A percentile compares a stretch with the other conserved stretches of the same genome.
Conservation (phyloP, 1,140 invertebrate species). For the Drosophila carrolli region DNA sequence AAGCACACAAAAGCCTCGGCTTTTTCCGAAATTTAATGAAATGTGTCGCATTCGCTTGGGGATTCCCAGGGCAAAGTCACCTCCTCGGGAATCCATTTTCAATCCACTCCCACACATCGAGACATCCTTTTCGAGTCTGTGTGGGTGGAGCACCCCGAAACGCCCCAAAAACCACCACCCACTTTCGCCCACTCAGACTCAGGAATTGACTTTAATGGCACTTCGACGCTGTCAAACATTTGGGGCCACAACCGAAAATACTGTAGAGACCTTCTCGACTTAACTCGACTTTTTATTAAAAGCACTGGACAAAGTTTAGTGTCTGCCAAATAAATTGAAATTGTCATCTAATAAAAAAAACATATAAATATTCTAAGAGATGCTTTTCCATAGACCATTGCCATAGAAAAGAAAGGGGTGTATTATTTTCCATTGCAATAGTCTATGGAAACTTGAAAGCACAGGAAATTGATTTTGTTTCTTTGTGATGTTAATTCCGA, state of each 20-base stretch:
- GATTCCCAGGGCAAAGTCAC: neutral
- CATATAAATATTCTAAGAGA: conserved; percentile 2
- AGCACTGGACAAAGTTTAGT: conserved; percentile 10
- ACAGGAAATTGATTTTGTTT: too few relatives aligned
- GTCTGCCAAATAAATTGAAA: conserved; percentile 4
- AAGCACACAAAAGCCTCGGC: neutral
- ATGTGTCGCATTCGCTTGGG: conserved; percentile 16
- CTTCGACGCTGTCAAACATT: conserved; percentile 48
- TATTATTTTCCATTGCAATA: neutral
- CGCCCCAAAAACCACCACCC: neutral
- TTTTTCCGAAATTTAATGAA: conserved; percentile 32
- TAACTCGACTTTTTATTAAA: conserved; percentile 10
- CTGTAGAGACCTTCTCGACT: neutral
- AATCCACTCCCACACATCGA: conserved; percentile 1
- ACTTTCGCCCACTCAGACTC: conserved; percentile 2
- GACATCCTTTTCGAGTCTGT: neutral
- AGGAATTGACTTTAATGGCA: conserved; percentile 49
- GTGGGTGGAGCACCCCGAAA: neutral
- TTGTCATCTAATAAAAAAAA: neutral
- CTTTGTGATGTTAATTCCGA: too few relatives aligned
- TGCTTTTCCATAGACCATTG: neutral
- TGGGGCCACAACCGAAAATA: conserved; percentile 9
- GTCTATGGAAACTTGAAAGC: neutral
- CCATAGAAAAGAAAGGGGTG: too few relatives aligned
- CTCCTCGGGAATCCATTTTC: conserved; percentile 4